Evolutionary conservation across 2,888 invertebrate genomes (phyloP).

Genomic region (Gerosis bhagava): DNA sequence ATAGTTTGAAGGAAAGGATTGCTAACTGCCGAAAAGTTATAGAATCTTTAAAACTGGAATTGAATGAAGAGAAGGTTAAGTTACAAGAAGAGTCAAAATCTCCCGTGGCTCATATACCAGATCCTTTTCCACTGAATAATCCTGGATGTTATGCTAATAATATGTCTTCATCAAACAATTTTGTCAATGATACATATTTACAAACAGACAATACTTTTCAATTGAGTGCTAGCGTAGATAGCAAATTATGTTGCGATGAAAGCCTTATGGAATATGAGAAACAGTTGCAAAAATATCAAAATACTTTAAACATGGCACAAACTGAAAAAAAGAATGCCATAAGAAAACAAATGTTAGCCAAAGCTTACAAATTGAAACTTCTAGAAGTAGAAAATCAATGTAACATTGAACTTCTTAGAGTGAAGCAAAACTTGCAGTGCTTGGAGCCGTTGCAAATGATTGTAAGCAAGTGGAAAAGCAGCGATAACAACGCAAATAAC

Average conservation of each 20-base stretch:
- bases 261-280: constrained; percentile 70
- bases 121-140: neutral
- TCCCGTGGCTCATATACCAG: neutral
- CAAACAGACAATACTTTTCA: constrained; percentile 24
- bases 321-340: constrained; percentile 73
- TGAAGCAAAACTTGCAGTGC: constrained; percentile 73
- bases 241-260: constrained; percentile 61
- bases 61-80: constrained; percentile 64
- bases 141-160: neutral
- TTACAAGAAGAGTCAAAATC: constrained; percentile 49
- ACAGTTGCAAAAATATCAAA: constrained; percentile 70
- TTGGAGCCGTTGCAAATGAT: constrained; percentile 69
- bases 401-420: constrained; percentile 67
- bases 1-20: constrained; percentile 57
- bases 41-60: constrained; percentile 63
- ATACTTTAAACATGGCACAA: constrained; percentile 69
- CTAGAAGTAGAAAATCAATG: constrained; percentile 76
- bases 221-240: constrained; percentile 55
- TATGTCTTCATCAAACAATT: constrained; percentile 1
- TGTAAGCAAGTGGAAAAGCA: constrained; percentile 63
- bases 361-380: constrained; percentile 67
- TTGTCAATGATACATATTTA: neutral
- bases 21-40: constrained; percentile 64
- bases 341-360: constrained; percentile 71
- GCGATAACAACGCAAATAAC: constrained; percentile 43